phyloP scores from a whole-genome alignment of 2,113 vertebrate genomes.

The Perca schrenkii region DNA sequence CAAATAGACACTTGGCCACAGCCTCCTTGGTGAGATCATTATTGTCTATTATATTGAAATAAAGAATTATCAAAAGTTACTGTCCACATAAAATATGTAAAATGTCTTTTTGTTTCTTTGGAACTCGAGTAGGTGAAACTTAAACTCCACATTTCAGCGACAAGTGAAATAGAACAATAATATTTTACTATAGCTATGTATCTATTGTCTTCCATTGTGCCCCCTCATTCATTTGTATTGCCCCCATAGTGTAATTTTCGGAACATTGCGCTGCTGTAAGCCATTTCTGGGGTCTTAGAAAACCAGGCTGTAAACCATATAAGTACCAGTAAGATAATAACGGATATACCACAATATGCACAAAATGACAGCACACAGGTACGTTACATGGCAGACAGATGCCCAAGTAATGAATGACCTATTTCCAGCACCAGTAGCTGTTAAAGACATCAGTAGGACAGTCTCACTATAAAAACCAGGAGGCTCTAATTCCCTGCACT shows the following conservation, averaged over 20 bases:
- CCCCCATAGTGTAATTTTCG: constrained; percentile 6
- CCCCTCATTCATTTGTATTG: constrained; percentile 18
- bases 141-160: background rate
- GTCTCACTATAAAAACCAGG: background rate
- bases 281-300: background rate
- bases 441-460: constrained; percentile 27
- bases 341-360: background rate
- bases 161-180: constrained; percentile 12
- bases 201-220: constrained; percentile 13
- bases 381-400: background rate
- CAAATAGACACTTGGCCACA: background rate
- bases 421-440: constrained; percentile 27
- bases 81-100: background rate
- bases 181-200: background rate
- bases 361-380: constrained; percentile 16
- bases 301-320: background rate
- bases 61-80: background rate
- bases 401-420: constrained; percentile 24
- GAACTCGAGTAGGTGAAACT: background rate
- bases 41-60: background rate
- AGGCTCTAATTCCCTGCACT: constrained; percentile 38
- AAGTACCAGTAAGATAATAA: constrained; percentile 16
- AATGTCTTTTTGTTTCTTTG: background rate
- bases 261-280: background rate
- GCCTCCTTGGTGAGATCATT: background rate